Evolutionary conservation across 2,113 vertebrate species (phyloP), one percentile per base, ranked within the genome.

Genomic region (Gallinago jamesoni): DNA sequence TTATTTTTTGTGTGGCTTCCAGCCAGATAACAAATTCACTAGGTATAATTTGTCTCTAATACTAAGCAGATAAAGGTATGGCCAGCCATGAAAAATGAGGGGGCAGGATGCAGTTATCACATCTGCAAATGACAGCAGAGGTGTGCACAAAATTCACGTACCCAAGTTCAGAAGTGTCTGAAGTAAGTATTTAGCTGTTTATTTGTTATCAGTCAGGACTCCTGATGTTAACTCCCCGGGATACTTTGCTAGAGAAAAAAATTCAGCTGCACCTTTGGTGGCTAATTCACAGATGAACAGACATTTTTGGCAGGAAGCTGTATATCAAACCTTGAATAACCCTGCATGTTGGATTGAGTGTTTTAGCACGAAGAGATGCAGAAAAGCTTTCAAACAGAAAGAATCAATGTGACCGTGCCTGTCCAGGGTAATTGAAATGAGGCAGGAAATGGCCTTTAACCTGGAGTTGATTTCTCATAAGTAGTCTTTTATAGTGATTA

Each of bases 361-460:
- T 75, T 94, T 78, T 15, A 93, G 53, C 37, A 79, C 2, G 10
- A 59, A 60, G 50, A 67, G 87, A 59, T 69, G 43, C 64, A 87
- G 47, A 76, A 60, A 90, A 77, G 84, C 47, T 89, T 87, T 91
- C 45, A 20, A 53, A 76, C 23, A 69, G 66, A 75, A 82, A 31
- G 47, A 37, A 57, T 70, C 7, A 5, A 47, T 90, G 31, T 39
- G 90, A 48, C 37, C 33, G 4, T 68, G 35, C 28, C 25, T 79
- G 50, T 31, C 35, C 8, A 3, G 67, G 18, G 25, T 75, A 92
- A 94, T 33, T 81, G 68, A 87, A 94, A 92, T 9, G 24, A 70
- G 28, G 62, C 64, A 96, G 94, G 81, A 97, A 96, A 90, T 69
- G 77, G 75, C 67, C 91, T 95, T 76, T 91, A 93, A 95, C 74